Evolutionary conservation across 2,888 invertebrate species (phyloP), one percentile per base, ranked within the genome.

Genomic region (Galeopsomyia nigrocyanea): DNA sequence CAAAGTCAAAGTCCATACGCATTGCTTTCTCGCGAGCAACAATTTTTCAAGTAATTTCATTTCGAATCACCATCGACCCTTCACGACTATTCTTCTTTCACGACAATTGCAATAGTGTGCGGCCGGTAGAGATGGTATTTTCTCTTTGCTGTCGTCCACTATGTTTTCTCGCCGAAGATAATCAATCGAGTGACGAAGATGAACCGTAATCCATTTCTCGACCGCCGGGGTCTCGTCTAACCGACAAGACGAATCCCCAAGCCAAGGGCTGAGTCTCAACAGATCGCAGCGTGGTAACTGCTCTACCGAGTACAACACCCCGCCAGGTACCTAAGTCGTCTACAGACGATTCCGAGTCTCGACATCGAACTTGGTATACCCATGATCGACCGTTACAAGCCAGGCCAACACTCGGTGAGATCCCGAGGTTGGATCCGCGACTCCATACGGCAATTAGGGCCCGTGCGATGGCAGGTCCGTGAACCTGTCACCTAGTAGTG

Each of bases 271-370:
- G 85, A 89, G 89, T 89, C 89, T 90, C 89, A 90, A 89, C 88
- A 88, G 89, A 89, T 90, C 88, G 89, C 89, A 90, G 88, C 26
- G 26, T 26, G 26, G 26, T 26, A 26, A 26, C 26, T 26, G 26
- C 26, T 26, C 26, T 26, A 26, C 26, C 26, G 26, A 26, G 26
- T 26, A 26, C 26, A 26, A 26, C 26, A 26, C 26, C 26, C 26
- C 26, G 26, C 26, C 26, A 87, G 87, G 88, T 87, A 88, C 87
- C 83, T 85, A 88, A 88, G 89, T 90, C 89, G 89, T 90, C 87
- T 90, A 85, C 89, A 88, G 87, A 89, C 88, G 88, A 89, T 89
- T 89, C 88, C 86, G 87, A 88, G 87, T 87, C 86, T 87, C 87
- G 84, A 87, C 88, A 86, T 87, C 87, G 87, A 87, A 72, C 68